Evolutionary conservation across 2,888 invertebrate species (phyloP), one percentile per base, ranked within the genome.

Genomic region (Xanthostigma xanthostigma): DNA sequence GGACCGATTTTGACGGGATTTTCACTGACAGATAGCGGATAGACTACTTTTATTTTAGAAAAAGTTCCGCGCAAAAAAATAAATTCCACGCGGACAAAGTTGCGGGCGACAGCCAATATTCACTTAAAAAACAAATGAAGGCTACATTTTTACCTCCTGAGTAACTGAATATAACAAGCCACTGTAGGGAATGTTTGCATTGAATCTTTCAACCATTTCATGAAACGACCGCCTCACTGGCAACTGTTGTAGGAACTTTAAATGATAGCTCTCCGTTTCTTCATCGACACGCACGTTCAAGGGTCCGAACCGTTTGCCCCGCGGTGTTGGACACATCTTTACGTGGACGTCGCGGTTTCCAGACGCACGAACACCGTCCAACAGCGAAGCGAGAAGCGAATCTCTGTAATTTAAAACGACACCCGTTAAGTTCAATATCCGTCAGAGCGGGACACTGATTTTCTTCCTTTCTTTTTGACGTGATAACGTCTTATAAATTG

Each of bases 261-360:
- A 76, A 54, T 95, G 88, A 59, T 85, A 83, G 49, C 86, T 85
- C 70, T 98, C 98, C 0, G 92, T 87, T 70, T 98, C 97, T 70
- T 98, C 97, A 61, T 96, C 97, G 2, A 96, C 88, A 1, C 87
- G 82, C 52, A 87, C 81, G 62, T 85, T 84, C 49, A 94, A 73
- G 8, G 97, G 96, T 27, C 93, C 88, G 53, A 95, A 76, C 50
- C 97, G 77, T 62, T 85, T 84, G 1, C 92, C 92, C 51, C 94
- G 75, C 44, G 88, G 81, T 14, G 93, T 91, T 36, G 77, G 76
- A 50, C 75, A 76, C 72, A 93, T 92, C 50, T 88, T 84, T 12
- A 97, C 90, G 67, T 95, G 94, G 4, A 96, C 90, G 69, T 97
- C 94, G 59, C 90, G 79, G 68, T 98, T 98, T 0, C 98, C 97